A percentile compares a stretch with the other conserved stretches of the same genome.
Evolutionary conservation across 37 sponge, comb jelly and placozoan species (phyloP).

Genomic region (Amphimedon queenslandica): DNA sequence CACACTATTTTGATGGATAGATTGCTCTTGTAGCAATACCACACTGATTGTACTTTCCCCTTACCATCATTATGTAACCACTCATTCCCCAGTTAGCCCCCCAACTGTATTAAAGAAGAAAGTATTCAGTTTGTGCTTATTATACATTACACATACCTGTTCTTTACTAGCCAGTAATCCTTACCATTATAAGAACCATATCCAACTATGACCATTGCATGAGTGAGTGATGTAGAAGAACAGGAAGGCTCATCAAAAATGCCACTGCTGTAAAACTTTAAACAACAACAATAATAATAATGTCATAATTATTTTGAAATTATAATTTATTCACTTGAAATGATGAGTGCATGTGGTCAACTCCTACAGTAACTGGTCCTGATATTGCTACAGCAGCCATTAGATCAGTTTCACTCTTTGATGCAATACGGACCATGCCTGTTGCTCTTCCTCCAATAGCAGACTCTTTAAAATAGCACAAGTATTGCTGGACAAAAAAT

Average conservation of each 20-base stretch:
- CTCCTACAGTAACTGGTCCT: conserved; percentile 27
- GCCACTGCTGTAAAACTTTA: conserved; percentile 12
- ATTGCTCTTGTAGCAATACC: conserved; percentile 4
- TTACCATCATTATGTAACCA: conserved; percentile 7
- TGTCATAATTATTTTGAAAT: background rate
- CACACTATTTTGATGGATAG: background rate
- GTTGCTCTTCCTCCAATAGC: background rate
- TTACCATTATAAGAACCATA: conserved; percentile 19
- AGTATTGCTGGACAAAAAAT: conserved; percentile 5
- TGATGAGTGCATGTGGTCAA: conserved; percentile 16
- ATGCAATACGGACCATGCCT: conserved; percentile 12
- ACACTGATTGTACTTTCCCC: conserved; percentile 8
- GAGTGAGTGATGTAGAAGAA: background rate
- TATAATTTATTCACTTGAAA: conserved; percentile 31
- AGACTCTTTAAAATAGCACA: conserved; percentile 5
- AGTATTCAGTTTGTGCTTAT: background rate
- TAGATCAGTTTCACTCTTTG: conserved; percentile 4
- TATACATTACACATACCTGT: conserved; percentile 7
- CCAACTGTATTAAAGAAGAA: conserved; percentile 2
- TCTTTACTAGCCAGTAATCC: conserved; percentile 29
- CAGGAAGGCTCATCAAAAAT: conserved; percentile 9
- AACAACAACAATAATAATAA: background rate
- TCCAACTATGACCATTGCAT: conserved; percentile 16
- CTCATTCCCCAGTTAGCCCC: background rate
- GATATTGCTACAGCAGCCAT: conserved; percentile 18